Evolutionary conservation across 2,888 invertebrate species (phyloP).

Genomic region (Cyaniris semiargus): DNA sequence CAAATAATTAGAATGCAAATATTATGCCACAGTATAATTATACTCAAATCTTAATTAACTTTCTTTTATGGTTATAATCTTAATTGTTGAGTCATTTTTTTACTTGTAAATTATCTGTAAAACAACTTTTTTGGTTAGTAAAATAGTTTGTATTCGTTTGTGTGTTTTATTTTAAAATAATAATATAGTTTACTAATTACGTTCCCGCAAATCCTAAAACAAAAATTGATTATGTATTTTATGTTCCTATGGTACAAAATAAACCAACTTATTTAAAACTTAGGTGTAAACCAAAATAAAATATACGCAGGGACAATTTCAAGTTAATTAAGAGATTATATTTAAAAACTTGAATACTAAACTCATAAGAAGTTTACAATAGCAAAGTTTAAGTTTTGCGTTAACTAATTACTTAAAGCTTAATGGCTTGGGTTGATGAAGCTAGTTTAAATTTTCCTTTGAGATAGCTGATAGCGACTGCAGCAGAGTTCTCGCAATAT

Average conservation of each 20-base stretch:
- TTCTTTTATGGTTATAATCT: neutral
- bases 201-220: neutral
- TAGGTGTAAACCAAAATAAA: neutral
- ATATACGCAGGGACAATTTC: neutral
- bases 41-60: neutral
- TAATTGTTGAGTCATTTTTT: neutral
- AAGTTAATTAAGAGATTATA: neutral
- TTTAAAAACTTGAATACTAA: neutral
- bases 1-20: neutral
- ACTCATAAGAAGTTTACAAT: slow-evolving; percentile 16
- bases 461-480: neutral
- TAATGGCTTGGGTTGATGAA: slow-evolving; percentile 18
- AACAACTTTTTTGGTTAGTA: too few species aligned
- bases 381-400: slow-evolving; percentile 23
- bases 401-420: slow-evolving; percentile 7
- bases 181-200: neutral
- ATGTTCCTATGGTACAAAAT: neutral
- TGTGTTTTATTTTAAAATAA: too few species aligned
- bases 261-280: neutral
- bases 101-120: too few species aligned
- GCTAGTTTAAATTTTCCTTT: slow-evolving; percentile 25
- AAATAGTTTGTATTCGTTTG: too few species aligned
- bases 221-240: neutral
- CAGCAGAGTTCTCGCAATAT: neutral
- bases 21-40: neutral